phyloP scores from a whole-genome alignment of 1,140 invertebrate species.

The Zeugodacus cucurbitae region DNA sequence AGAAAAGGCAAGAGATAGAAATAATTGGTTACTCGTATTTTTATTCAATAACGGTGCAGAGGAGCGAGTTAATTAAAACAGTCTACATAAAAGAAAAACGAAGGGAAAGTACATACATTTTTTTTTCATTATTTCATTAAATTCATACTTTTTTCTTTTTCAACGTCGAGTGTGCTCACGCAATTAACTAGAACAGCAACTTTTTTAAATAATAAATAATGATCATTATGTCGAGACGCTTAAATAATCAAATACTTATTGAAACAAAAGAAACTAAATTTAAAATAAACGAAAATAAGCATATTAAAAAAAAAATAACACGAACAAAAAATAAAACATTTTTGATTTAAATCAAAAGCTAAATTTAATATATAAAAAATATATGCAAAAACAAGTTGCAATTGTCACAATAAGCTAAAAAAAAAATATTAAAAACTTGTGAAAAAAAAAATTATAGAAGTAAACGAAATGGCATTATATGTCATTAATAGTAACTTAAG shows the following conservation, averaged over 20 bases:
- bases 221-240: no score
- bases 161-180: no score
- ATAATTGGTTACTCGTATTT: neutral
- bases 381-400: neutral
- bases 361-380: neutral
- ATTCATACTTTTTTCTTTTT: no score
- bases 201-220: no score
- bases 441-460: neutral
- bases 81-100: no score
- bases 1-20: no score
- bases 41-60: neutral
- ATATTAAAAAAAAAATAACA: neutral
- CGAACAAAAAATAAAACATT: neutral
- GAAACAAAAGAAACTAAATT: neutral
- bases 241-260: no score
- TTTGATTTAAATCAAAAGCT: neutral
- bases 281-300: neutral
- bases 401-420: neutral
- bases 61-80: neutral
- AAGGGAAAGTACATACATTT: no score
- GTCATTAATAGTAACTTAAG: neutral
- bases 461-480: neutral
- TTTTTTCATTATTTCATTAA: no score
- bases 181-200: no score
- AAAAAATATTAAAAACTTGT: neutral